These are phyloP conservation scores for Propsilocerus akamusi DNA, from an alignment of 1,140 invertebrate species.

Conservation along the genomic window DNA sequence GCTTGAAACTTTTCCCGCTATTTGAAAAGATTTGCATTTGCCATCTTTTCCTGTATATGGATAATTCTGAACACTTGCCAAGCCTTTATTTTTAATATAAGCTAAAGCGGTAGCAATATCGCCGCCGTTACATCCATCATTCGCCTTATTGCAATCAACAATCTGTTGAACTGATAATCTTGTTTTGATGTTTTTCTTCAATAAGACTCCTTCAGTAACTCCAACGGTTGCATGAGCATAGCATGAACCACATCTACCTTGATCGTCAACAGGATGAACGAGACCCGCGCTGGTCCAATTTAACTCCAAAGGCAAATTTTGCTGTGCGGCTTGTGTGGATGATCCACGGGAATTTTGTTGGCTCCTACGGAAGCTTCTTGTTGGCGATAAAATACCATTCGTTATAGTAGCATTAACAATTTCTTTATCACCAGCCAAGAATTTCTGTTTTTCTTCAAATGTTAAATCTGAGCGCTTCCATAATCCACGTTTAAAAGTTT, in stretches of 20 bases:
- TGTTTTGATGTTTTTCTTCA: background rate
- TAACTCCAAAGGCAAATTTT: background rate
- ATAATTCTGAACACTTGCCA: constrained; percentile 42
- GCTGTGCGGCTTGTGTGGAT: background rate
- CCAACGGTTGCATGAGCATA: background rate
- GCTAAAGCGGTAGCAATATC: constrained; percentile 36
- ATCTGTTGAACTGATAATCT: background rate
- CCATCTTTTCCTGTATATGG: constrained; percentile 29
- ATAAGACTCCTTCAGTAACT: background rate
- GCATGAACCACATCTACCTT: background rate
- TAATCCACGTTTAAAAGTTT: background rate
- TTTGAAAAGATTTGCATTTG: constrained; percentile 7
- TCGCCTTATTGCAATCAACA: constrained; percentile 12
- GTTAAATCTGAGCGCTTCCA: background rate
- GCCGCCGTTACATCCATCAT: constrained; percentile 45
- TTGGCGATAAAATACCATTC: no score
- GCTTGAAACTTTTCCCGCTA: constrained; percentile 22
- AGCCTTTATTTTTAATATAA: constrained; percentile 43
- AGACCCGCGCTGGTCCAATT: background rate
- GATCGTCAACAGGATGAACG: background rate
- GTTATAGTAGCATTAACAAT: no score
- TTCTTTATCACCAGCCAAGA: background rate
- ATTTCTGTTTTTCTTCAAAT: background rate
- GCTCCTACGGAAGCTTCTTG: background rate
- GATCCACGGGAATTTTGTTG: background rate